Conservation (phyloP, 1,140 invertebrate species). For the Ceratina australensis region DNA sequence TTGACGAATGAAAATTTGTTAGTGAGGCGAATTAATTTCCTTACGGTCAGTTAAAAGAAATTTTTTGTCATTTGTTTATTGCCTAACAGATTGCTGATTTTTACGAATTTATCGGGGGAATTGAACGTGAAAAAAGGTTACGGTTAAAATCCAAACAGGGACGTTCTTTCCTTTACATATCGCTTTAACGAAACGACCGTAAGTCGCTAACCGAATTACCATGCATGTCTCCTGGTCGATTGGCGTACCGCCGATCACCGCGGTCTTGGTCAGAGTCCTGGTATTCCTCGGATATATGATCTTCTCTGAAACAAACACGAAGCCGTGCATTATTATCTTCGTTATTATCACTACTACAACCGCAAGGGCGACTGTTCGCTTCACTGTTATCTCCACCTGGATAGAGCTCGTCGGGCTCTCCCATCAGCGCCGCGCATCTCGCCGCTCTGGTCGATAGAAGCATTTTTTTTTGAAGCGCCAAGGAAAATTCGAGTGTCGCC, state of each 20-base stretch:
- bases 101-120: too few species aligned
- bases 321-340: too few species aligned
- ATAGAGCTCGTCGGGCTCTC: conserved; percentile 74
- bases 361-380: too few species aligned
- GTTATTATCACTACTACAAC: too few species aligned
- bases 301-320: conserved; percentile 75
- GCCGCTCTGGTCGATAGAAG: conserved; percentile 71
- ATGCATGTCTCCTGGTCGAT: conserved; percentile 84
- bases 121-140: too few species aligned
- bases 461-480: conserved; percentile 58
- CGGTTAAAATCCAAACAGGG: too few species aligned
- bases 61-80: too few species aligned
- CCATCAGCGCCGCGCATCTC: conserved; percentile 73
- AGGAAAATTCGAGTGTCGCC: neutral
- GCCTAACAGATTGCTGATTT: neutral
- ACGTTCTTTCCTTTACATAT: too few species aligned
- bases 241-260: conserved; percentile 82
- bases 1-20: neutral
- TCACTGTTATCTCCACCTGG: conserved; percentile 66
- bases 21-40: neutral
- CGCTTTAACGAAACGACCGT: neutral
- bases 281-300: conserved; percentile 79
- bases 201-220: too few species aligned
- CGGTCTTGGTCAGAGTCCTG: conserved; percentile 68
- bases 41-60: too few species aligned